phyloP scores from a whole-genome alignment of 2,888 invertebrate genomes.

The Dioctria linearis region DNA sequence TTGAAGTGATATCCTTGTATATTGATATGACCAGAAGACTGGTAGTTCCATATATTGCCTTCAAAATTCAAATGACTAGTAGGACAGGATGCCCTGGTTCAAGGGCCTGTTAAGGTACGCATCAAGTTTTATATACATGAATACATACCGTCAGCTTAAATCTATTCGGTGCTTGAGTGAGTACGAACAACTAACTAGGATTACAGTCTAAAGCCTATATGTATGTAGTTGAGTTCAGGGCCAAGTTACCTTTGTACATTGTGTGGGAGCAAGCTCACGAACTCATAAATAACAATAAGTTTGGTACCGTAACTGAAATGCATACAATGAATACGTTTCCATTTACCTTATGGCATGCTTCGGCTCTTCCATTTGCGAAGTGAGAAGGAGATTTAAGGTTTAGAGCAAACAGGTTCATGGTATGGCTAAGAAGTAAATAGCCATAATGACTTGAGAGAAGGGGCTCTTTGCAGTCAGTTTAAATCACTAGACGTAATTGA shows the following conservation, averaged over 20 bases:
- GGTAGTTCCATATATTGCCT: neutral
- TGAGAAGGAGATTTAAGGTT: conserved; percentile 10
- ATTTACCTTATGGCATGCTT: neutral
- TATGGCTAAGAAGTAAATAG: neutral
- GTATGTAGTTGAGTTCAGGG: neutral
- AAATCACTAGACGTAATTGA: conserved; percentile 5
- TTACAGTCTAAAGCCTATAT: neutral
- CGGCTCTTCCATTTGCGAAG: neutral
- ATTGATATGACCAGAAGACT: neutral
- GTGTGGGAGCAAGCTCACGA: conserved; percentile 8
- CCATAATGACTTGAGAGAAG: neutral
- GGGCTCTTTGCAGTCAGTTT: conserved; percentile 6
- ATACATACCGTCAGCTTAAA: neutral
- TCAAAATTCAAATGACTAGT: neutral
- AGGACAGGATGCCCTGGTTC: neutral
- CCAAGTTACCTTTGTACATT: neutral
- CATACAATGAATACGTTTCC: conserved; percentile 7
- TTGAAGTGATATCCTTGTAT: neutral
- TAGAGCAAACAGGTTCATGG: neutral
- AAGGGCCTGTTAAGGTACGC: neutral
- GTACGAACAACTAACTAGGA: conserved; percentile 7
- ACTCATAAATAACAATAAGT: conserved; percentile 19
- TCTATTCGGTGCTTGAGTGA: conserved; percentile 1
- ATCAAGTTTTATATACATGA: neutral
- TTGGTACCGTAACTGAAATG: conserved; percentile 16